These are phyloP conservation scores for Sycobia sp. DNA, from an alignment of 1,140 invertebrate species.

Conservation along the genomic window DNA sequence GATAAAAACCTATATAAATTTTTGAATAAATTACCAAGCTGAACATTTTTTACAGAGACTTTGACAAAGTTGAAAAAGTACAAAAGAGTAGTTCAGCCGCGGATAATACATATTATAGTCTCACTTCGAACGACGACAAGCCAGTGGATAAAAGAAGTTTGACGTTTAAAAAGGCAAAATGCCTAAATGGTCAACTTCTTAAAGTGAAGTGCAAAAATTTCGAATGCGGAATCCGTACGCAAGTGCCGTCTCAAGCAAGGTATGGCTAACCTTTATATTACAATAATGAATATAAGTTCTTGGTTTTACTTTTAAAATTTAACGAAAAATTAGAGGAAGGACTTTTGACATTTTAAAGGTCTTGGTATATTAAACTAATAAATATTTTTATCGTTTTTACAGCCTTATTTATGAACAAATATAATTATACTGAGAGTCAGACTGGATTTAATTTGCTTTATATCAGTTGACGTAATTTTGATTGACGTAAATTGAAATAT, in stretches of 20 bases:
- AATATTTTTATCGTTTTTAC: no score
- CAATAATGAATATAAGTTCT: no score
- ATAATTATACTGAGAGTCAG: no score
- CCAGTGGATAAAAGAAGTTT: conserved; percentile 63
- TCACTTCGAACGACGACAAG: conserved; percentile 55
- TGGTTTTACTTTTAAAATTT: no score
- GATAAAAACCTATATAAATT: no score
- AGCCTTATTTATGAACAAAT: no score
- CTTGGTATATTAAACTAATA: no score
- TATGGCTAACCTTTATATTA: no score
- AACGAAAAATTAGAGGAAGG: not conserved
- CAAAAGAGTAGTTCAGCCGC: conserved; percentile 49
- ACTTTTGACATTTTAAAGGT: not conserved
- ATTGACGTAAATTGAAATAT: no score
- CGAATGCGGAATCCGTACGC: conserved; percentile 75
- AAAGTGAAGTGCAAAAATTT: conserved; percentile 73
- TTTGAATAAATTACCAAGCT: not conserved
- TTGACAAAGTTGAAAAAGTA: conserved; percentile 62
- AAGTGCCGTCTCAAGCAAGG: conserved; percentile 70
- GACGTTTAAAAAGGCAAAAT: conserved; percentile 69
- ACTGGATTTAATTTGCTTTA: no score
- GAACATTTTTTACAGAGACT: conserved; percentile 55
- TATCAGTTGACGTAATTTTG: no score
- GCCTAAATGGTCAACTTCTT: conserved; percentile 68
- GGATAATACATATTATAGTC: conserved; percentile 60